Evolutionary conservation across 64 coral and sea anemone genomes (phyloP).

Genomic region (Stylophora pistillata): DNA sequence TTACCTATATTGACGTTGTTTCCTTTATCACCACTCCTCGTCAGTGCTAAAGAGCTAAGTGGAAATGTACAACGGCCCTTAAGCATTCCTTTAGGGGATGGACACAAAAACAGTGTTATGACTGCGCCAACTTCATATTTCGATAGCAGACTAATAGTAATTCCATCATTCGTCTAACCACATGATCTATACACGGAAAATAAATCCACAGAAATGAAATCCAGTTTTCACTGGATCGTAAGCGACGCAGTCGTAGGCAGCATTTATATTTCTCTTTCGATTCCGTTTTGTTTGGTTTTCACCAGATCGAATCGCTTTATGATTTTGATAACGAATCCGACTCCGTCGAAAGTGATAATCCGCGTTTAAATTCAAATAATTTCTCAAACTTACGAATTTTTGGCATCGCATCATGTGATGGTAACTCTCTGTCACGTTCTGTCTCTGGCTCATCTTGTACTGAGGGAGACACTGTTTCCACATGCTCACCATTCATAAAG

Average conservation of each 20-base stretch:
- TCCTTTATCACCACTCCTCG: constrained; percentile 97
- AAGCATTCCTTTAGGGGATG: constrained; percentile 63
- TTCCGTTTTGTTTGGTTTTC: too few species aligned
- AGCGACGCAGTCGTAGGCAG: too few species aligned
- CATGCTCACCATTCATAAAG: constrained; percentile 69
- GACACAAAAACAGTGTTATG: neutral
- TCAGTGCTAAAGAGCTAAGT: constrained; percentile 92
- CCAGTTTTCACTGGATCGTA: too few species aligned
- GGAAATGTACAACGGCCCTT: constrained; percentile 97
- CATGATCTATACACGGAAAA: too few species aligned
- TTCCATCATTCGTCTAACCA: too few species aligned
- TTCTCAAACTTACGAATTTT: constrained; percentile 59
- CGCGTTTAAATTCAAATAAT: neutral
- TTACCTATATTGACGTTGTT: constrained; percentile 94
- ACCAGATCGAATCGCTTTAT: too few species aligned
- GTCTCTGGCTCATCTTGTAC: neutral
- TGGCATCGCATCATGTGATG: constrained; percentile 33
- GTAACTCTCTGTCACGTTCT: constrained; percentile 16
- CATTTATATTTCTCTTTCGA: too few species aligned
- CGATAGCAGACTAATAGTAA: too few species aligned
- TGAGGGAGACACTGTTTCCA: constrained; percentile 44
- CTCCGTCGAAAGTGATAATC: too few species aligned
- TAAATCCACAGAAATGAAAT: too few species aligned
- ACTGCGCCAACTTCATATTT: too few species aligned
- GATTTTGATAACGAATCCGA: too few species aligned